These are phyloP conservation scores for Trinectes maculatus DNA, from an alignment of 2,113 vertebrate genomes.

Conservation along the genomic window DNA sequence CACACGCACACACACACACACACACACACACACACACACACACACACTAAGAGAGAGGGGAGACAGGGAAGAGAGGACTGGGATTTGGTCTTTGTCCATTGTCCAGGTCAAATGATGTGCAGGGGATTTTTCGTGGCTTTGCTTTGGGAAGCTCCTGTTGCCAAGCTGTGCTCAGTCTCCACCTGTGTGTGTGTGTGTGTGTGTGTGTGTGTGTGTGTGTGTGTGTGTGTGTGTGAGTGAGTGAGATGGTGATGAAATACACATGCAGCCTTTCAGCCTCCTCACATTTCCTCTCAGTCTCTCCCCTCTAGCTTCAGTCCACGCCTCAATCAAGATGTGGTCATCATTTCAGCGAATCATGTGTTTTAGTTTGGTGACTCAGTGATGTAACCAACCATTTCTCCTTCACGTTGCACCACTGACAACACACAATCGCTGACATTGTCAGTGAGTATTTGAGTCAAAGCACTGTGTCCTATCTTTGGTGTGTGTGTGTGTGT, in stretches of 20 bases:
- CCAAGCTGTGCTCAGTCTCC: constrained; percentile 27
- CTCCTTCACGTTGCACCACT: no score
- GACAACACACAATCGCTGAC: no score
- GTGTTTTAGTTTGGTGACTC: no score
- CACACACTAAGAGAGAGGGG: background rate
- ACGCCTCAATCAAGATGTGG: no score
- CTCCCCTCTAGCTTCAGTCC: background rate
- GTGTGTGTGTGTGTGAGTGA: constrained; percentile 4
- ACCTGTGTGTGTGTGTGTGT: constrained; percentile 7
- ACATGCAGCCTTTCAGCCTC: constrained; percentile 20
- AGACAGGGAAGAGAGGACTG: background rate
- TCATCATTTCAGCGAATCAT: no score
- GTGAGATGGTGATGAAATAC: constrained; percentile 10
- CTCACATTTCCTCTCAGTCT: constrained; percentile 20
- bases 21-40: background rate
- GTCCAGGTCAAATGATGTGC: constrained; percentile 20
- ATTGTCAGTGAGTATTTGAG: no score
- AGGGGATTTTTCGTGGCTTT: constrained; percentile 1
- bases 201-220: constrained; percentile 4
- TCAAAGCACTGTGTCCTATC: no score
- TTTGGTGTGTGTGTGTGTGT: no score
- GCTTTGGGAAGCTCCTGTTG: constrained; percentile 16
- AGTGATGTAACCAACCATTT: no score
- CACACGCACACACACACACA: background rate
- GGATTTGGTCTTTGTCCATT: background rate